phyloP scores from a whole-genome alignment of 2,888 invertebrate genomes.

The Abrostola tripartita region DNA sequence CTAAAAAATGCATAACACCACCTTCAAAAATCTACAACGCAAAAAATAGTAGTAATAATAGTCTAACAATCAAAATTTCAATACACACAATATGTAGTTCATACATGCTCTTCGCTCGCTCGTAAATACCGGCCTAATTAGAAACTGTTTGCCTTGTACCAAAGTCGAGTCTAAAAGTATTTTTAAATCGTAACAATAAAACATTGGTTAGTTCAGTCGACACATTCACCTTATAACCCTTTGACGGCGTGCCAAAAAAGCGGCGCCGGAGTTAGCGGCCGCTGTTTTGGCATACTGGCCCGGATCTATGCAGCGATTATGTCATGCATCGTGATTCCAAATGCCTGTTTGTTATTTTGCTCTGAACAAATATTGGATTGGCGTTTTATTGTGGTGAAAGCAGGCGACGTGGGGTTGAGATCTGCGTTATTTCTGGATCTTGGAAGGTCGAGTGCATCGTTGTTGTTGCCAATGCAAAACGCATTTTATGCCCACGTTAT shows the following conservation, averaged over 20 bases:
- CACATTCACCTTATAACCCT: conserved; percentile 85
- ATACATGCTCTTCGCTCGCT: conserved; percentile 15
- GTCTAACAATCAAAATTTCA: conserved; percentile 18
- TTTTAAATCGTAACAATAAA: conserved; percentile 61
- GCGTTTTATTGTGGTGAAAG: conserved; percentile 72
- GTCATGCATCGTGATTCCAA: conserved; percentile 82
- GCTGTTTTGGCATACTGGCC: conserved; percentile 82
- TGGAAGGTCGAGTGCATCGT: conserved; percentile 69
- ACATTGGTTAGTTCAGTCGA: conserved; percentile 63
- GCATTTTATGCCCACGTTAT: conserved; percentile 50
- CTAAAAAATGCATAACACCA: no score
- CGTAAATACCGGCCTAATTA: conserved; percentile 44
- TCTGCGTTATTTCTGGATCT: conserved; percentile 69
- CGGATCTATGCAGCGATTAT: conserved; percentile 85
- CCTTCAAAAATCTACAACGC: conserved; percentile 4
- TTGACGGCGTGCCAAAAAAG: conserved; percentile 83
- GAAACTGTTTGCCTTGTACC: conserved; percentile 41
- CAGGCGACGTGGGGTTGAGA: conserved; percentile 56
- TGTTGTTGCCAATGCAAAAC: conserved; percentile 53
- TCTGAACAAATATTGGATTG: conserved; percentile 69
- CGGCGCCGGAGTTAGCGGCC: conserved; percentile 69
- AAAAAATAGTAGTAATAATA: conserved; percentile 45
- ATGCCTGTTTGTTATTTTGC: conserved; percentile 76
- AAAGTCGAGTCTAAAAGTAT: conserved; percentile 53
- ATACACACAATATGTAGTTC: conserved; percentile 9